These are phyloP conservation scores for Masnerella sp. DNA, from an alignment of 2,888 invertebrate genomes.

Conservation along the genomic window DNA sequence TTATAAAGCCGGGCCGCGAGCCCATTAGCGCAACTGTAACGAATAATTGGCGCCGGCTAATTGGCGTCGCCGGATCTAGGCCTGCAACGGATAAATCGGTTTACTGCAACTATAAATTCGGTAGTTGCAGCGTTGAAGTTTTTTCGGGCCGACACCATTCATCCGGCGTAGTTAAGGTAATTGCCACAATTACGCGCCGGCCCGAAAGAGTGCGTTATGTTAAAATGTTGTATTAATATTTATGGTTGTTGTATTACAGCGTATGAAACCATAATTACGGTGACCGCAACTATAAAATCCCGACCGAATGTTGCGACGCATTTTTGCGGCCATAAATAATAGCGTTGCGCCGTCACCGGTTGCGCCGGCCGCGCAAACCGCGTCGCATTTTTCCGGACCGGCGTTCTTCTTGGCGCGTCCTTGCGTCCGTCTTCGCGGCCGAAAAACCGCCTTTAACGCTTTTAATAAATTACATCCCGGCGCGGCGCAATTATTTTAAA, in stretches of 20 bases:
- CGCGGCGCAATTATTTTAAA: slow-evolving; percentile 44
- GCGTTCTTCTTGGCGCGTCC: slow-evolving; percentile 8
- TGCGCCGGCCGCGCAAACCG: slow-evolving; percentile 35
- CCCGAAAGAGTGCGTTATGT: slow-evolving; percentile 34
- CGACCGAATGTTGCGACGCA: slow-evolving; percentile 48
- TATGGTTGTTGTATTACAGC: slow-evolving; percentile 51
- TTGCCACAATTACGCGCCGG: slow-evolving; percentile 32
- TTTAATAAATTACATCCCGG: slow-evolving; percentile 40
- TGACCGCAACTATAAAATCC: slow-evolving; percentile 47
- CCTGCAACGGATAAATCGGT: slow-evolving; percentile 25
- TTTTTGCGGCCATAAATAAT: slow-evolving; percentile 48
- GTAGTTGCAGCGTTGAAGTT: slow-evolving; percentile 16
- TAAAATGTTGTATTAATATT: slow-evolving; percentile 56
- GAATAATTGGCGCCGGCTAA: slow-evolving; percentile 42
- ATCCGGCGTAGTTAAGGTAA: slow-evolving; percentile 38
- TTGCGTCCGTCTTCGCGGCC: not conserved
- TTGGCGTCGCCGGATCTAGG: slow-evolving; percentile 33
- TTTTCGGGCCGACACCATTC: slow-evolving; percentile 14
- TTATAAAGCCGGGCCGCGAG: slow-evolving; percentile 29
- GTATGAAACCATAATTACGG: slow-evolving; percentile 55
- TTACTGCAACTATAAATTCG: slow-evolving; percentile 48
- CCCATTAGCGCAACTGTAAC: slow-evolving; percentile 50
- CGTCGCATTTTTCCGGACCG: slow-evolving; percentile 37
- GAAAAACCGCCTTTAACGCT: slow-evolving; percentile 29
- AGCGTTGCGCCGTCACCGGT: slow-evolving; percentile 33